A percentile compares a stretch with the other conserved stretches of the same genome.
phyloP scores from a whole-genome alignment of 2,888 invertebrate species.

The Euproctis similis region DNA sequence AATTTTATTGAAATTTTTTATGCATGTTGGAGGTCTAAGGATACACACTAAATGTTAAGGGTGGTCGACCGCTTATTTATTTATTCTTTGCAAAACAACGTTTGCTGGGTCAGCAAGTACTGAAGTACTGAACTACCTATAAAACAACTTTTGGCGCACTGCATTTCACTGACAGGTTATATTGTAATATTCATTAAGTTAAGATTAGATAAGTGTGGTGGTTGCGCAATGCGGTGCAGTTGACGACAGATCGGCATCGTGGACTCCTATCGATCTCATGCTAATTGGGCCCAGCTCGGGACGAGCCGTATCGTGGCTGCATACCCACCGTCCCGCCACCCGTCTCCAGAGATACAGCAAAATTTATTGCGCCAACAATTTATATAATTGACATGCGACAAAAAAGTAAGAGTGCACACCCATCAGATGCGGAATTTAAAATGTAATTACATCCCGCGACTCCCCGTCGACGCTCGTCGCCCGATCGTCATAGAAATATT shows the following conservation, averaged over 20 bases:
- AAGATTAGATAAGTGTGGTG: slow-evolving; percentile 60
- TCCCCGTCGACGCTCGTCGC: slow-evolving; percentile 35
- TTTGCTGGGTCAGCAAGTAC: too few species aligned
- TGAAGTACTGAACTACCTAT: too few species aligned
- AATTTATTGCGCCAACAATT: slow-evolving; percentile 75
- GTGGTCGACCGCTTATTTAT: too few species aligned
- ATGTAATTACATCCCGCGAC: slow-evolving; percentile 60
- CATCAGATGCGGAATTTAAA: slow-evolving; percentile 54
- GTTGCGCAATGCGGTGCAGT: slow-evolving; percentile 57
- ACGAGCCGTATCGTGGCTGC: slow-evolving; percentile 53
- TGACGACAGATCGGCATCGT: slow-evolving; percentile 67
- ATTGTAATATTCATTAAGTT: slow-evolving; percentile 59
- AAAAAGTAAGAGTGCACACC: slow-evolving; percentile 69
- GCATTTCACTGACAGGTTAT: slow-evolving; percentile 17
- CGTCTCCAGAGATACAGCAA: slow-evolving; percentile 66
- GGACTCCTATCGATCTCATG: slow-evolving; percentile 71
- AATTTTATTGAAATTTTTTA: slow-evolving; percentile 32
- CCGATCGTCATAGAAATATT: slow-evolving; percentile 57
- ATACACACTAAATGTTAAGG: too few species aligned
- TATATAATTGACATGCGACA: slow-evolving; percentile 73
- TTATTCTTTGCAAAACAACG: too few species aligned
- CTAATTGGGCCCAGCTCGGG: slow-evolving; percentile 67
- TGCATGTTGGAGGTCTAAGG: too few species aligned
- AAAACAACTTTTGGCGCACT: too few species aligned
- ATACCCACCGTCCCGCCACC: slow-evolving; percentile 52